These are phyloP conservation scores for Aphaenogaster ashmeadi DNA, from an alignment of 1,140 invertebrate species.

Conservation along the genomic window DNA sequence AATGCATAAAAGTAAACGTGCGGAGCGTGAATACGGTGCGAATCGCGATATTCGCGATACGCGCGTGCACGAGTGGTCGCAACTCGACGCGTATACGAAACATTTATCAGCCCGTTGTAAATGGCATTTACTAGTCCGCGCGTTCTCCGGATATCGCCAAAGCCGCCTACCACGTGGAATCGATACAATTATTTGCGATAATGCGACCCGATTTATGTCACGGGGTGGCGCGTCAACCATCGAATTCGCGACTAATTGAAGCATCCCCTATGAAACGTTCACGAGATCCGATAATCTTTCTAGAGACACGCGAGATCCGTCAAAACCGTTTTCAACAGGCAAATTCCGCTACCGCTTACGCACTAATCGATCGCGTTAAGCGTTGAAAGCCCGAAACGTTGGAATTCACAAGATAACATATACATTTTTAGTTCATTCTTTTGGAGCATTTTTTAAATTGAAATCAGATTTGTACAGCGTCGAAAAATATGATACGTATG, in stretches of 20 bases:
- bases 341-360: not conserved
- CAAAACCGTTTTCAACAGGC: not conserved
- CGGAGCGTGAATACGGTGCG: not conserved
- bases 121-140: conserved; percentile 39
- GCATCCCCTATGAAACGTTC: not conserved
- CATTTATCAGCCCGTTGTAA: conserved; percentile 51
- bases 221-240: not conserved
- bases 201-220: conserved; percentile 45
- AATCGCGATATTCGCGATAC: conserved; percentile 54
- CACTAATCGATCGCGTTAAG: conserved; percentile 7
- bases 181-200: conserved; percentile 59
- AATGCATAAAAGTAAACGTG: conserved; percentile 56
- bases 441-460: not conserved
- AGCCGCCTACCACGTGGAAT: conserved; percentile 14
- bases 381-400: not conserved
- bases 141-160: conserved; percentile 27
- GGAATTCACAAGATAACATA: not conserved
- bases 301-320: not conserved
- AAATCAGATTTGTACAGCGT: not conserved
- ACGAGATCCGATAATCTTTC: not conserved
- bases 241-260: conserved; percentile 5
- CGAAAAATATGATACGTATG: not conserved
- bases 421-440: not conserved
- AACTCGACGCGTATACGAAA: conserved; percentile 51
- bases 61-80: conserved; percentile 44